Evolutionary conservation across 92 coral and sea anemone species (phyloP), one percentile per base, ranked within the genome.

Genomic region (Epizoanthus stellaris): DNA sequence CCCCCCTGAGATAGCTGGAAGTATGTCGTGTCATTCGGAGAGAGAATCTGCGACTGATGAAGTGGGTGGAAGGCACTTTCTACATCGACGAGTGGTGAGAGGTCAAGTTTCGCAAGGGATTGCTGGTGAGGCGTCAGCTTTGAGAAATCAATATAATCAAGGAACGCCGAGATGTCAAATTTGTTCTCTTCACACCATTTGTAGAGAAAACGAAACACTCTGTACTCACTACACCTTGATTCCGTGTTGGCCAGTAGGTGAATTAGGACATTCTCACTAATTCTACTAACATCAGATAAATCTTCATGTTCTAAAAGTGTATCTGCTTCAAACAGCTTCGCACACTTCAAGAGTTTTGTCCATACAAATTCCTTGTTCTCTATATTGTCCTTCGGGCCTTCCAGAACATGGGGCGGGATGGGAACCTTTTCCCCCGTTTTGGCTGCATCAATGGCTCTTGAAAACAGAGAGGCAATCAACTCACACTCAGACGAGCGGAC

Each of bases 371-470:
- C 82, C 70, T 60, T 86, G 6, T 62, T 74, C 66, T 45, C 61
- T 45, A 53, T 43, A 23, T 64, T 25, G 57, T 87, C 84, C 5
- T 11, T 59, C 11, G 92, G 84, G 4, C 71, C 87, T 14, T 66
- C 13, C 57, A 13, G 45, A 23, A 88, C 87, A 45, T 86, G 47
- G 8, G 53, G 49, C 36, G 96, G 91, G 79, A 93, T 87, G 63
- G 61, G 19, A 4, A 95, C 93, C 77, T 81, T 79, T 81, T 95
- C 96, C 43, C 98, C 98, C 4, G 98, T 93, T 80, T 95, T 95
- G 25, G 98, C 96, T 20, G 98, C 90, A 71, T 95, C 98, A 42
- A 95, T 91, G 11, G 94, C 98, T 12, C 95, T 90, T 63, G 98
- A 91, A 87, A 95, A 95, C 73, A 93, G 87, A 21, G 93, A 89